These are phyloP conservation scores for Molanna angustata DNA, from an alignment of 2,888 invertebrate genomes.

Conservation along the genomic window DNA sequence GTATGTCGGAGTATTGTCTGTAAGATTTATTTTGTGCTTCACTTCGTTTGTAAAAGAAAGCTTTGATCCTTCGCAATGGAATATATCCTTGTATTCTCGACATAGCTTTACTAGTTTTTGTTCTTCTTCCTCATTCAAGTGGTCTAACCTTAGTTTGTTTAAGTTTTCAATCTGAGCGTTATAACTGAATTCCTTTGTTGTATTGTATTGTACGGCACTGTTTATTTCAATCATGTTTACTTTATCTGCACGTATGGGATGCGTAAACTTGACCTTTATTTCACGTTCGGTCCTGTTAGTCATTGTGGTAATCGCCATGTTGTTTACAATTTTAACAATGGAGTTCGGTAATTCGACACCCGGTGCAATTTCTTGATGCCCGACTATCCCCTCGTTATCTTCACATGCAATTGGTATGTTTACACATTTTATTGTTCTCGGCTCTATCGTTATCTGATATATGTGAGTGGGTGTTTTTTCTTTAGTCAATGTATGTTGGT, in stretches of 20 bases:
- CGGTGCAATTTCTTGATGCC: background rate
- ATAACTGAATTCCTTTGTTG: too few relatives aligned
- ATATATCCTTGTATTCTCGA: constrained; percentile 26
- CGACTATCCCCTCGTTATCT: background rate
- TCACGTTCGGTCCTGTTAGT: too few relatives aligned
- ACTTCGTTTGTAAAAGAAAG: constrained; percentile 33
- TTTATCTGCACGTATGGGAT: too few relatives aligned
- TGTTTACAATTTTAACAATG: background rate
- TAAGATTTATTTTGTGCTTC: constrained; percentile 34
- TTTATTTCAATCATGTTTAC: too few relatives aligned
- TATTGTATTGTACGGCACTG: too few relatives aligned
- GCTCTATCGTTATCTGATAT: background rate
- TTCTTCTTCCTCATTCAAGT: constrained; percentile 36
- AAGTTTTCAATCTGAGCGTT: too few relatives aligned
- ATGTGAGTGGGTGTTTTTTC: background rate
- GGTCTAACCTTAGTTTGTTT: constrained; percentile 9
- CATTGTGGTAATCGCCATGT: background rate
- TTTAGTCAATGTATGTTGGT: background rate
- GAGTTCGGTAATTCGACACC: background rate
- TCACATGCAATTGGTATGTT: background rate
- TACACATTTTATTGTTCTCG: background rate
- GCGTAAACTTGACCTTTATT: too few relatives aligned
- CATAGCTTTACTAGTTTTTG: constrained; percentile 33
- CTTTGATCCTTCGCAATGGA: constrained; percentile 33
- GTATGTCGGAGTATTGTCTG: constrained; percentile 31